Conservation (phyloP, 2,797 vertebrate species). For the Amblyopsis hoosieri region DNA sequence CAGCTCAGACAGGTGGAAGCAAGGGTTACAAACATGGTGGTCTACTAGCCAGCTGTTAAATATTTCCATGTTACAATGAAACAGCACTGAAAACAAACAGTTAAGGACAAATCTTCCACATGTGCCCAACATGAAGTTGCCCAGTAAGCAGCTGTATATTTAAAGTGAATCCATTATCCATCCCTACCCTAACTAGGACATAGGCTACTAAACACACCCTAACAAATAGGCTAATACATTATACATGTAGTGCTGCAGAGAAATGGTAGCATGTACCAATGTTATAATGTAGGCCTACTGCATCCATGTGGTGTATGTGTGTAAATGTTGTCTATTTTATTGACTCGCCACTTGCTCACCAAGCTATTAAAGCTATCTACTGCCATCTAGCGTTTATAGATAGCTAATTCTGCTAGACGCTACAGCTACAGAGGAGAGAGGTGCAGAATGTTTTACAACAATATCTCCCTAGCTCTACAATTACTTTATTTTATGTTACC, state of each 20-base stretch:
- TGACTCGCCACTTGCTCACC: rapidly evolving
- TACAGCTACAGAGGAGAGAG: neutral
- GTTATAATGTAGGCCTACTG: neutral
- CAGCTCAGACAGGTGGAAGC: neutral
- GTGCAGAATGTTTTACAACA: too few relatives aligned
- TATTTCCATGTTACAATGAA: too few relatives aligned
- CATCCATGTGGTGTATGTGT: conserved; percentile 2
- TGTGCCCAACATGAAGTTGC: too few relatives aligned
- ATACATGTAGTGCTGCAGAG: neutral
- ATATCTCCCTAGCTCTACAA: too few relatives aligned
- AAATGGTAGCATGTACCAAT: neutral
- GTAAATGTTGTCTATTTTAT: neutral
- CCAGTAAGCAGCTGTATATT: neutral
- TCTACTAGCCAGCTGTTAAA: too few relatives aligned
- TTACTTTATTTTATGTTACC: too few relatives aligned
- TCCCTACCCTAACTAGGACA: too few relatives aligned
- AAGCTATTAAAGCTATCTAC: neutral
- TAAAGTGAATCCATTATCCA: too few relatives aligned
- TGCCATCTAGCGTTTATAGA: conserved; percentile 12
- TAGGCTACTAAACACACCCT: too few relatives aligned
- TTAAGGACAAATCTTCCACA: too few relatives aligned
- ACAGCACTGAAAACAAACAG: too few relatives aligned
- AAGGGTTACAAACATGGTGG: too few relatives aligned
- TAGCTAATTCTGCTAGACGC: neutral
- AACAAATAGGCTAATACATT: neutral